These are phyloP conservation scores for Palaemon carinicauda DNA, from an alignment of 1,140 invertebrate genomes.

Conservation along the genomic window DNA sequence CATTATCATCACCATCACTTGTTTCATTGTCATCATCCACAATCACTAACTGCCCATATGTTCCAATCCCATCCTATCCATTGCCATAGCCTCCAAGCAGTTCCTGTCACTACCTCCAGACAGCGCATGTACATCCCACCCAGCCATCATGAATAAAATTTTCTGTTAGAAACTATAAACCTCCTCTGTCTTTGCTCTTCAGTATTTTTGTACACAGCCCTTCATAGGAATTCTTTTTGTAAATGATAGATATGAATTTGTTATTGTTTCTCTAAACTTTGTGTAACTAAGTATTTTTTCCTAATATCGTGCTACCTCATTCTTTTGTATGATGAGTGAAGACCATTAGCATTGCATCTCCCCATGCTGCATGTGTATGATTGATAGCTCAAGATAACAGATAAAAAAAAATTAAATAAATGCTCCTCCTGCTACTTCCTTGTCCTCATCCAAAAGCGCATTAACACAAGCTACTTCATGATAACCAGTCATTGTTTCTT, in stretches of 20 bases:
- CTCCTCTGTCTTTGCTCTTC: slow-evolving; percentile 28
- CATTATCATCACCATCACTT: background rate
- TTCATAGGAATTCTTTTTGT: slow-evolving; percentile 26
- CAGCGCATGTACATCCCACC: slow-evolving; percentile 36
- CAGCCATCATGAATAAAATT: slow-evolving; percentile 30
- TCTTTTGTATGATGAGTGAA: slow-evolving; percentile 54
- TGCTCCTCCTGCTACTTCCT: slow-evolving; percentile 42
- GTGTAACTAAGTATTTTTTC: slow-evolving; percentile 43
- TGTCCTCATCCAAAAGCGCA: slow-evolving; percentile 49
- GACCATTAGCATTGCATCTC: slow-evolving; percentile 44
- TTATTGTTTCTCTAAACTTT: slow-evolving; percentile 29
- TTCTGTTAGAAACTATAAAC: background rate
- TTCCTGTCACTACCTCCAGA: slow-evolving; percentile 53
- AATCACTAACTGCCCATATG: background rate
- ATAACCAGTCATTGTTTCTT: slow-evolving; percentile 57
- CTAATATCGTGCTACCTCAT: slow-evolving; percentile 57
- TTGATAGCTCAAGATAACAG: slow-evolving; percentile 49
- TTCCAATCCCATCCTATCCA: background rate
- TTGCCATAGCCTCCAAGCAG: slow-evolving; percentile 43
- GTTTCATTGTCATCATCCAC: background rate
- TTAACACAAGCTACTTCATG: slow-evolving; percentile 55
- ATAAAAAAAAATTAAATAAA: slow-evolving; percentile 21
- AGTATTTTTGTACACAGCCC: slow-evolving; percentile 21
- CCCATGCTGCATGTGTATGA: slow-evolving; percentile 55
- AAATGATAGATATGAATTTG: slow-evolving; percentile 31